Evolutionary conservation across 2,797 vertebrate species (phyloP), one percentile per base, ranked within the genome.

Genomic region (Megalops cyprinoides): DNA sequence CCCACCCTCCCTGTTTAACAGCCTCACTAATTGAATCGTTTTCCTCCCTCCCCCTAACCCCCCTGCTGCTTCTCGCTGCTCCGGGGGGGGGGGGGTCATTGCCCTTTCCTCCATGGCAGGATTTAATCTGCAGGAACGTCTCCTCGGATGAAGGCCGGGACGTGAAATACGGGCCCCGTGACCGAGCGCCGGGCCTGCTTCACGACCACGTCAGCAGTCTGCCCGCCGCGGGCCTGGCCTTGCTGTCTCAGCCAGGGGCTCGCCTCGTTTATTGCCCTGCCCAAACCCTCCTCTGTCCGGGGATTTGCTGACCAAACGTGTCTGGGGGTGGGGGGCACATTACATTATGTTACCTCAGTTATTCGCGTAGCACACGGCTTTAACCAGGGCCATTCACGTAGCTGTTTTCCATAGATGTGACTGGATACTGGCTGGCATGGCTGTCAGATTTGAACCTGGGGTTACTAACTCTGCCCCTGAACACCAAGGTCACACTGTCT

Each of bases 1-100:
- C 12, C 12, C 48, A 15, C 14, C 48, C 62, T 34, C 28, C 12
- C 4, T 18, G 37, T 42, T 8, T 69, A 34, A 42, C 34, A 12
- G 51, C 51, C 34, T 42, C 39, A 18, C 65, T 69, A 69, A 69
- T 69, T 69, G 65, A 69, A 23, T 69, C 37, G 37, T 69, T 37
- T 69, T 39, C 65, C 37, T 39, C 0, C 34, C 39, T 39, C 65
- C 37, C 65, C 0, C 34, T 39, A 39, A 69, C 23, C 34, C 65
- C 18, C 18, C n/a, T 42, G 44, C 15, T 37, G 18, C 65, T 69
- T 5, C 0, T 18, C 2, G 34, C 6, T 1, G 18, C 37, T n/a
- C n/a, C n/a, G n/a, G 4, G 7, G n/a, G n/a, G n/a, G n/a, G n/a
- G n/a, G n/a, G n/a, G 34, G 39, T 42, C n/a, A 42, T 69, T 69